Conservation (phyloP, 2,888 invertebrate species). For the Lamellibrachia columna region DNA sequence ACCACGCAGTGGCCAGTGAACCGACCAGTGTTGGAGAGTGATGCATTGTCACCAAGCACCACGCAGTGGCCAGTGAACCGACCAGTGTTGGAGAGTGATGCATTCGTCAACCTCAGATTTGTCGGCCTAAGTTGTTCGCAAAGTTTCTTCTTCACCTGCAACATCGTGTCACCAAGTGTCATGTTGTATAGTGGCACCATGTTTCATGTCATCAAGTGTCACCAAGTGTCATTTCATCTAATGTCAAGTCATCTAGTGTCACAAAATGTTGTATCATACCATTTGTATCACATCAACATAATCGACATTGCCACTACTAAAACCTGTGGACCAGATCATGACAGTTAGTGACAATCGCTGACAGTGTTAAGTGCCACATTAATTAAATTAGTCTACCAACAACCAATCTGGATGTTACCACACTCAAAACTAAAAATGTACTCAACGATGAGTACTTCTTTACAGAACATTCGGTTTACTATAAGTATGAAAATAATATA, state of each 20-base stretch:
- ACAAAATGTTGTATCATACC: neutral
- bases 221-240: neutral
- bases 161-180: neutral
- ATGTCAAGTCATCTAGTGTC: neutral
- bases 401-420: no score
- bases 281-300: neutral
- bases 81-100: neutral
- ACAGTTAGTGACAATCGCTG: no score
- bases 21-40: neutral
- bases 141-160: constrained; percentile 7
- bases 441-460: no score
- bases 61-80: neutral
- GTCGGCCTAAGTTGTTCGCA: neutral
- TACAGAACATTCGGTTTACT: no score
- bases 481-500: no score
- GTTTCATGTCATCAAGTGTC: neutral
- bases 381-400: no score
- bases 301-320: neutral
- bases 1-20: no score
- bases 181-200: neutral
- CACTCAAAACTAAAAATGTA: no score
- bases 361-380: no score
- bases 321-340: neutral
- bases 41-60: neutral
- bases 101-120: neutral